Base-by-base conservation (phyloP, 2,888 invertebrate genomes). In the Pandemis corylana region DNA sequence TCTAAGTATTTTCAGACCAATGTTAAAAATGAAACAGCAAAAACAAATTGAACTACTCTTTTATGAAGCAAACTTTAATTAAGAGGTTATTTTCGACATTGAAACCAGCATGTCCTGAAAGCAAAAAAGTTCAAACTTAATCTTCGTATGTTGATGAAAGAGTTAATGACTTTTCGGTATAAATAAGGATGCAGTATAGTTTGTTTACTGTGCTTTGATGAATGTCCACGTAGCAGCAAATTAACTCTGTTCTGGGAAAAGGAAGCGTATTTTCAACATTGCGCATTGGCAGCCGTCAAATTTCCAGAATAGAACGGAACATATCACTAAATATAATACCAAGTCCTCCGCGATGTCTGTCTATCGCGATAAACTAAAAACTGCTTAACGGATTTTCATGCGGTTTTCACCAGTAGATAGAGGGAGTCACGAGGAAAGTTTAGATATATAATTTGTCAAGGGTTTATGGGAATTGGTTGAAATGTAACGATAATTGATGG, bases 151-250 rank as follows among this genome's bases (percentile, higher is more conserved):
- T 46, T 46, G 49, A 65, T 65, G 49, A 28, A 65, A 46, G 28
- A 65, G 49, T 65, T 65, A 65, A 65, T 28, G 44, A 28, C 49
- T 15, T 65, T 65, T 65, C 28, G 20, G 65, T 59, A 49, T 28
- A 62, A 41, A n/a, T 13, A 42, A 9, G 62, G 28, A 20, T 49
- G 49, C 28, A 64, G 15, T 46, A 51, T 10, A 46, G 15, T 36
- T 61, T 62, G n/a, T 62, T 13, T 62, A n/a, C 51, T 6, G 51
- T 2, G 15, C n/a, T 53, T 53, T 53, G 15, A 53, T 53, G 53
- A 49, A 49, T 15, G 15, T 7, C 15, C 53, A 13, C 15, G 3
- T 2, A 12, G 12, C 7, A 46, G 5, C 12, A 4, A 46, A 46
- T 46, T 46, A 46, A 46, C 46, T 0, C 12, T 4, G 46, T 46